A percentile compares a stretch with the other conserved stretches of the same genome.
These are phyloP conservation scores for Xyrichtys novacula DNA, from an alignment of 2,797 vertebrate species.

Conservation along the genomic window DNA sequence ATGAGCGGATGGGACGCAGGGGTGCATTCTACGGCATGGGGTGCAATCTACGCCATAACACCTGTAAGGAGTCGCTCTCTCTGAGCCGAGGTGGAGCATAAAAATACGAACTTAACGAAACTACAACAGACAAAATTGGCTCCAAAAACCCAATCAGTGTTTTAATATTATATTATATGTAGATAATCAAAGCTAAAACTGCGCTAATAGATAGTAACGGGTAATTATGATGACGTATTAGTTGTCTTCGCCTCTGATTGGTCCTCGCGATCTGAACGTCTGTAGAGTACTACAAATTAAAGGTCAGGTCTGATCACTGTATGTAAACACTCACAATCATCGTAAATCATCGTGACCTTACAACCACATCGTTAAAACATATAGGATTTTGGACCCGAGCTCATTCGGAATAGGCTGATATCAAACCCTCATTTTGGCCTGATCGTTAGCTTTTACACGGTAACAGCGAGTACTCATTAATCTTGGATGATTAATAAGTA, in stretches of 20 bases:
- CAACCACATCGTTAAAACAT: neutral
- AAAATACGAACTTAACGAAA: accelerated
- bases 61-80: neutral
- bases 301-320: neutral
- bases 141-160: accelerated
- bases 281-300: slow-evolving; percentile 35
- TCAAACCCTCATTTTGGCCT: neutral
- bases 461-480: neutral
- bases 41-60: too few relatives aligned
- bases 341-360: too few relatives aligned
- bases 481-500: neutral
- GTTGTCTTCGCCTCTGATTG: slow-evolving; percentile 39
- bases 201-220: neutral
- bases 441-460: neutral
- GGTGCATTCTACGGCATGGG: too few relatives aligned
- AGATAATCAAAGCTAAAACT: too few relatives aligned
- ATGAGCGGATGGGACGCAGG: too few relatives aligned
- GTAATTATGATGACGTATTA: slow-evolving; percentile 30
- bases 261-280: neutral
- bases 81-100: accelerated
- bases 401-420: neutral
- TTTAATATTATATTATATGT: neutral
- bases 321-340: neutral
- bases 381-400: accelerated
- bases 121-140: accelerated